Evolutionary conservation across 2,797 vertebrate species (phyloP), one percentile per base, ranked within the genome.

Genomic region (Urophycis tenuis): DNA sequence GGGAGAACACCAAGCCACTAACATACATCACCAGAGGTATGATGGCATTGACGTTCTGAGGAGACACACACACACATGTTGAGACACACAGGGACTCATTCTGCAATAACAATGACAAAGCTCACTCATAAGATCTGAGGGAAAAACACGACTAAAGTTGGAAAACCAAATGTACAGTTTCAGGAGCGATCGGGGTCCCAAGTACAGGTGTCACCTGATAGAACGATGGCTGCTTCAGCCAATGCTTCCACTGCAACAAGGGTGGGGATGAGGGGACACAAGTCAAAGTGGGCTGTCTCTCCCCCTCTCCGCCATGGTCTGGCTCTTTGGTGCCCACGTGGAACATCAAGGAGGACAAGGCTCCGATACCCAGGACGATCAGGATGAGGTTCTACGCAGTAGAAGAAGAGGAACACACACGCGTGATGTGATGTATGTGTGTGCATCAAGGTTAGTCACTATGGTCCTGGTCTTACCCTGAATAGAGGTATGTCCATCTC

Each of bases 1-100:
- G 93, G 0, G 97, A 98, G 36, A 94, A 96, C 72, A 93, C 81
- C 79, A 98, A 97, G 1, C 96, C 96, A 0, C 97, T 98, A 79
- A 98, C 0, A 4, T 96, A 98, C 94, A 98, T 96, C 86, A 98
- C 95, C 71, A 99, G 78, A 0, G 97, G 96, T 78, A 98, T 97
- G 1, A 94, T 96, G 0, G 97, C 97, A 0, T 98, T 98, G 84
- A 93, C 98, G 35, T 92, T 96, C 97, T 99, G 91, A 80, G 22
- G 60, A 64, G 22, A 64, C 22, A 64, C 22, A 64, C 17, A n/a
- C 34, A 35, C 34, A 35, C 34, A 35, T 8, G 8, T n/a, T n/a
- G n/a, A 45, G 41, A 45, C 41, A n/a, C n/a, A 8, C 12, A 14
- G 41, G 41, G 41, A 15, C 36, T 3, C 7, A 3, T 34, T 34